A percentile compares a stretch with the other conserved stretches of the same genome.
phyloP scores from a whole-genome alignment of 2,797 vertebrate genomes.

The Carduelis carduelis region DNA sequence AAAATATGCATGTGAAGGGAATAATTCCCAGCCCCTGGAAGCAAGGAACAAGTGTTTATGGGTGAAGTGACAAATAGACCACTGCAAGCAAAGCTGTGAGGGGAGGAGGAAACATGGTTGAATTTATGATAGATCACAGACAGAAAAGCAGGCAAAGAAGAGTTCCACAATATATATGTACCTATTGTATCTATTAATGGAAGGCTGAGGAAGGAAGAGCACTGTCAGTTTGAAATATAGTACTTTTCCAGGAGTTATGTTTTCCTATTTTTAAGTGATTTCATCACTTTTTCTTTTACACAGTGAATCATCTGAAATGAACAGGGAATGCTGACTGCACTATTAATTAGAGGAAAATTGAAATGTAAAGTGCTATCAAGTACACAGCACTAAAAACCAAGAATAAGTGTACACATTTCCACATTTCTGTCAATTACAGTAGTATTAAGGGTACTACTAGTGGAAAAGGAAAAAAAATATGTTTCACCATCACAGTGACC shows the following conservation, averaged over 20 bases:
- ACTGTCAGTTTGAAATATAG: slow-evolving; percentile 22
- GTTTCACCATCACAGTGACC: not conserved
- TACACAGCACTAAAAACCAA: not conserved
- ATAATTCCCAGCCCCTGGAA: not conserved
- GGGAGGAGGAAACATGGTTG: not conserved
- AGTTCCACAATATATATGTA: not conserved
- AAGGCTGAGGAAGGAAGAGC: not conserved
- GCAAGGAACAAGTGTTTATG: not conserved
- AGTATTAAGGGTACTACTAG: not conserved
- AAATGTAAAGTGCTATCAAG: slow-evolving; percentile 9
- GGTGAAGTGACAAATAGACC: not conserved
- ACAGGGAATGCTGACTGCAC: not conserved
- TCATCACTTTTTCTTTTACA: not conserved
- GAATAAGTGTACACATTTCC: not conserved
- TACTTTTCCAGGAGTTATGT: not conserved
- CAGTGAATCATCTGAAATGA: slow-evolving; percentile 7
- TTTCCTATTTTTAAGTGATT: slow-evolving; percentile 27
- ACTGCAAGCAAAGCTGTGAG: not conserved
- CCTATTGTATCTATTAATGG: slow-evolving; percentile 24
- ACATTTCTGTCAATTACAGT: not conserved
- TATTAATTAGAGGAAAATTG: slow-evolving; percentile 39
- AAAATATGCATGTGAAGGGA: not conserved
- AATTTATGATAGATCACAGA: not conserved
- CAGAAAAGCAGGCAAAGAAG: not conserved
- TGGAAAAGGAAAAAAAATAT: not conserved